Conservation (phyloP, 2,888 invertebrate genomes). For the Automeris io region DNA sequence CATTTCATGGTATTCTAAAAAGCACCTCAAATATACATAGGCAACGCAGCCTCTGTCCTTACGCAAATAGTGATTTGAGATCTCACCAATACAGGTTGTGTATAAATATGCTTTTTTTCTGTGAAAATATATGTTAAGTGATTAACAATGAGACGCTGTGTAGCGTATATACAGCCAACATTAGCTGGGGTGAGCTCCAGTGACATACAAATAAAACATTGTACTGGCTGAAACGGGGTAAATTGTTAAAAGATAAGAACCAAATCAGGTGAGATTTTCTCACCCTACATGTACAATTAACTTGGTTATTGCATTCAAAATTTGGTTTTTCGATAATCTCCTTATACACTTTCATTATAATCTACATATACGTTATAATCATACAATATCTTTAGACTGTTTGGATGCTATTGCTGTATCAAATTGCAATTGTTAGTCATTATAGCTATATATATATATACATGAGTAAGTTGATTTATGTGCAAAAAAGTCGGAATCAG, state of each 20-base stretch:
- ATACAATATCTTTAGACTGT: too few species aligned
- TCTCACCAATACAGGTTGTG: slow-evolving; percentile 24
- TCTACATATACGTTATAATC: too few species aligned
- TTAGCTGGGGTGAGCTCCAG: slow-evolving; percentile 38
- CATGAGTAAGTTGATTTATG: too few species aligned
- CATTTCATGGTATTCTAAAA: slow-evolving; percentile 33
- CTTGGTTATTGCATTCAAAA: too few species aligned
- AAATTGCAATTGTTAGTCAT: too few species aligned
- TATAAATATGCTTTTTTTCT: slow-evolving; percentile 18
- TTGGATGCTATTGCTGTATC: too few species aligned
- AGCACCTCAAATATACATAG: slow-evolving; percentile 29
- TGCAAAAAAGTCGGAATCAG: too few species aligned
- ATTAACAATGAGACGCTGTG: slow-evolving; percentile 23
- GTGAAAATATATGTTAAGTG: slow-evolving; percentile 31
- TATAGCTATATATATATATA: too few species aligned
- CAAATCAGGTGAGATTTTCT: too few species aligned
- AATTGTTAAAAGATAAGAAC: slow-evolving; percentile 38
- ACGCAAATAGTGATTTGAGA: slow-evolving; percentile 29
- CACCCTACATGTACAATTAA: too few species aligned
- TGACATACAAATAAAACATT: slow-evolving; percentile 53
- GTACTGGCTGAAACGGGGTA: slow-evolving; percentile 46
- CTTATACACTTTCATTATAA: too few species aligned
- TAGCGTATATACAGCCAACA: slow-evolving; percentile 28
- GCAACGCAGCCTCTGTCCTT: slow-evolving; percentile 25
- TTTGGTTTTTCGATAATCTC: too few species aligned